Evolutionary conservation across 2,113 vertebrate species (phyloP).

Genomic region (Mesocricetus auratus): DNA sequence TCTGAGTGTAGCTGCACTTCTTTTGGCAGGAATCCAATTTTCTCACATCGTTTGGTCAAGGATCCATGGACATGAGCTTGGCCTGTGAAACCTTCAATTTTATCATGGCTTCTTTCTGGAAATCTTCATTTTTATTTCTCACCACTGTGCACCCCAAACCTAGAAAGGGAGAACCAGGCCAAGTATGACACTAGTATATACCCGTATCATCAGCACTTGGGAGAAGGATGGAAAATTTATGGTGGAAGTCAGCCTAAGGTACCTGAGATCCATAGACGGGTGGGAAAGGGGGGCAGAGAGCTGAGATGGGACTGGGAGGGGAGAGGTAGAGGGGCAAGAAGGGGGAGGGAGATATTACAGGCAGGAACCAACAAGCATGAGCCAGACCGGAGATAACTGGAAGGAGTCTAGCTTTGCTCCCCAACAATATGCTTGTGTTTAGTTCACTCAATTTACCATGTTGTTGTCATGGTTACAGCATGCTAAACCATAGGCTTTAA

Average conservation of each 20-base stretch:
- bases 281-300: not conserved
- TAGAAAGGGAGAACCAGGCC: not conserved
- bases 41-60: not conserved
- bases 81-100: slow-evolving; percentile 16
- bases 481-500: not conserved
- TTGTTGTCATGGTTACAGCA: slow-evolving; percentile 2
- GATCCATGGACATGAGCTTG: not conserved
- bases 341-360: not conserved
- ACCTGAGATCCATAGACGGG: not conserved
- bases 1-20: not conserved
- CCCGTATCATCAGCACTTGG: not conserved
- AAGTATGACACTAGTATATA: not conserved
- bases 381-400: not conserved
- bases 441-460: not conserved
- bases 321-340: not conserved
- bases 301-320: not conserved
- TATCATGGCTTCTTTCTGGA: not conserved
- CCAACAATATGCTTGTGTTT: not conserved
- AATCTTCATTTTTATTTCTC: not conserved
- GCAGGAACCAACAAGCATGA: not conserved
- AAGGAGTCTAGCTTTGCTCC: not conserved
- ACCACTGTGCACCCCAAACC: not conserved
- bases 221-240: not conserved
- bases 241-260: not conserved
- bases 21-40: slow-evolving; percentile 35